phyloP scores from a whole-genome alignment of 2,888 invertebrate genomes.

The Seladonia tumulorum region DNA sequence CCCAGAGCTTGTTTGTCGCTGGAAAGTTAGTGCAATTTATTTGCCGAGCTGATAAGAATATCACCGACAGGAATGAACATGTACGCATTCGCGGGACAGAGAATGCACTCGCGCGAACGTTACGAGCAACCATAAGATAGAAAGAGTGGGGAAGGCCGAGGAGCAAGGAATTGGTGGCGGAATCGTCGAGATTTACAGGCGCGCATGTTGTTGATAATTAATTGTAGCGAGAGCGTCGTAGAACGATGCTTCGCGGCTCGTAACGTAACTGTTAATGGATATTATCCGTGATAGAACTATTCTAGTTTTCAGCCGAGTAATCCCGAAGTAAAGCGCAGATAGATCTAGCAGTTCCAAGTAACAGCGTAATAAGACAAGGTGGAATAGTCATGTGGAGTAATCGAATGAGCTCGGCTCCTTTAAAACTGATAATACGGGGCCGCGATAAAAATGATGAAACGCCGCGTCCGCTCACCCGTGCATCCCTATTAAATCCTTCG shows the following conservation, averaged over 20 bases:
- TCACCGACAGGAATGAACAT: neutral
- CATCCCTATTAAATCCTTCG: neutral
- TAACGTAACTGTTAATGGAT: slow-evolving; percentile 63
- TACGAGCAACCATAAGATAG: slow-evolving; percentile 28
- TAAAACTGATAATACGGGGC: slow-evolving; percentile 39
- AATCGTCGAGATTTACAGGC: slow-evolving; percentile 54
- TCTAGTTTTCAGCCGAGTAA: slow-evolving; percentile 63
- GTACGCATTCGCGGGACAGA: neutral
- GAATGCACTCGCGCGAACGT: slow-evolving; percentile 31
- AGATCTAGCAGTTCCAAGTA: slow-evolving; percentile 52
- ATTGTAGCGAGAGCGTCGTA: slow-evolving; percentile 53
- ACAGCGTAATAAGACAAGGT: slow-evolving; percentile 61
- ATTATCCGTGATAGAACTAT: slow-evolving; percentile 64
- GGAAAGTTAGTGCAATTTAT: neutral
- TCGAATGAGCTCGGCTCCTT: slow-evolving; percentile 43
- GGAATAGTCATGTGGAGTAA: slow-evolving; percentile 60
- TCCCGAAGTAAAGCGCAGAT: slow-evolving; percentile 55
- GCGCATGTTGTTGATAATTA: slow-evolving; percentile 59
- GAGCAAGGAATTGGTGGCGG: slow-evolving; percentile 34
- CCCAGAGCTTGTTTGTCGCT: neutral
- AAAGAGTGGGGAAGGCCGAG: slow-evolving; percentile 46
- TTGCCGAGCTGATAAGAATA: neutral
- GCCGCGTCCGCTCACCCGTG: neutral
- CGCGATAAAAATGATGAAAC: slow-evolving; percentile 18
- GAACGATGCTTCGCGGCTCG: slow-evolving; percentile 62